phyloP scores from a whole-genome alignment of 2,888 invertebrate genomes.

The Volucella inanis region DNA sequence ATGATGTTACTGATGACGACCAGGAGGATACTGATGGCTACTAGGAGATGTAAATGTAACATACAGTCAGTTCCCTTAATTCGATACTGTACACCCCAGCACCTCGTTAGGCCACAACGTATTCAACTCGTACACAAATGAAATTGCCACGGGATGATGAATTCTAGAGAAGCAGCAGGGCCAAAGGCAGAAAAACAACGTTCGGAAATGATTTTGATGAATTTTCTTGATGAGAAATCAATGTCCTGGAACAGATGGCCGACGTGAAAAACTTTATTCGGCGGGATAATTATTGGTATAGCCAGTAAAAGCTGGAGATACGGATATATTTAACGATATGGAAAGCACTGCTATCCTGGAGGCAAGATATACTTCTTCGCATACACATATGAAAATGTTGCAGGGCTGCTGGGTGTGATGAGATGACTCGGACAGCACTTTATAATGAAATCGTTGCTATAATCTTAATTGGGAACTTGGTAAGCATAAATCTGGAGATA shows the following conservation, averaged over 20 bases:
- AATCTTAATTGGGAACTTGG: too few species aligned
- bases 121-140: background rate
- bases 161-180: background rate
- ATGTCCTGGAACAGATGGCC: conserved; percentile 70
- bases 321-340: too few species aligned
- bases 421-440: too few species aligned
- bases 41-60: conserved; percentile 49
- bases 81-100: conserved; percentile 33
- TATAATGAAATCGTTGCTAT: too few species aligned
- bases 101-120: conserved; percentile 29
- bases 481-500: too few species aligned
- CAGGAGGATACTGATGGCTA: conserved; percentile 55
- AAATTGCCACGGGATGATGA: conserved; percentile 17
- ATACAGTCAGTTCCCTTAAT: conserved; percentile 61
- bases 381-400: too few species aligned
- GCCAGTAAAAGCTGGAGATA: background rate
- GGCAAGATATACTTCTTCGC: too few species aligned
- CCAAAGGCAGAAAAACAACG: conserved; percentile 27
- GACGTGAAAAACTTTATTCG: conserved; percentile 47
- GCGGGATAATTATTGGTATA: conserved; percentile 64
- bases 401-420: too few species aligned
- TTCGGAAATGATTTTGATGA: conserved; percentile 72
- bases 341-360: too few species aligned
- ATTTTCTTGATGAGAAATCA: conserved; percentile 75
- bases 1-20: conserved; percentile 30